Evolutionary conservation across 1,140 invertebrate species (phyloP), one percentile per base, ranked within the genome.

Genomic region (Mactra quadrangularis): DNA sequence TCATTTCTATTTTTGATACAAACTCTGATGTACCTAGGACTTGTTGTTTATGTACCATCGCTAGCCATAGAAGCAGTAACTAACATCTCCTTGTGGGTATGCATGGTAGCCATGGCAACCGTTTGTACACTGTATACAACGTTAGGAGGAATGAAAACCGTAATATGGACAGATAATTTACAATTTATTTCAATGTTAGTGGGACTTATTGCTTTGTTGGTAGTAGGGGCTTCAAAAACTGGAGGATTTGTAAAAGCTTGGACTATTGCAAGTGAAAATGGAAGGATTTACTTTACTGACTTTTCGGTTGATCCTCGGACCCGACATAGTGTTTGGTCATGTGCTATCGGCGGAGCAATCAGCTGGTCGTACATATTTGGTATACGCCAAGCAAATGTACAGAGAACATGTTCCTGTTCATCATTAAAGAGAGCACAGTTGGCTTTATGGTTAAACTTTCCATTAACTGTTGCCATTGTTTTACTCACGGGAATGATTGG

Each of bases 91-190:
- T 27, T 74, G 7, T 74, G 71, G 71, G 52, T 29, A 4, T 57
- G 29, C 25, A 57, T 74, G 71, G 25, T 74, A 57, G 71, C 29
- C 15, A 47, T 59, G 35, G 50, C 71, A 15, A 25, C 71, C 3
- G 53, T 74, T 29, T 74, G 71, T 45, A 74, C 71, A 38, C 25
- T 74, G 17, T 74, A 74, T 47, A 74, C 71, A 1, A 45, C 52
- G n/a, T 45, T 74, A 94, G 97, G 97, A 52, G 97, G 97, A 3
- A 97, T 98, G 95, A 98, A 98, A 92, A 97, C 97, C 7, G 97
- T 98, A 0, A 96, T 98, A 84, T 91, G 89, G 94, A 97, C 97
- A 0, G 97, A 98, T 91, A 95, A 96, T 0, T 96, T 98, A 79
- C 97, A 98, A 93, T 95, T 96, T 0, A 88, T 96, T 7, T 94